phyloP scores from a whole-genome alignment of 53 echinoderm and acorn worm species.

The Echinometra lucunter region DNA sequence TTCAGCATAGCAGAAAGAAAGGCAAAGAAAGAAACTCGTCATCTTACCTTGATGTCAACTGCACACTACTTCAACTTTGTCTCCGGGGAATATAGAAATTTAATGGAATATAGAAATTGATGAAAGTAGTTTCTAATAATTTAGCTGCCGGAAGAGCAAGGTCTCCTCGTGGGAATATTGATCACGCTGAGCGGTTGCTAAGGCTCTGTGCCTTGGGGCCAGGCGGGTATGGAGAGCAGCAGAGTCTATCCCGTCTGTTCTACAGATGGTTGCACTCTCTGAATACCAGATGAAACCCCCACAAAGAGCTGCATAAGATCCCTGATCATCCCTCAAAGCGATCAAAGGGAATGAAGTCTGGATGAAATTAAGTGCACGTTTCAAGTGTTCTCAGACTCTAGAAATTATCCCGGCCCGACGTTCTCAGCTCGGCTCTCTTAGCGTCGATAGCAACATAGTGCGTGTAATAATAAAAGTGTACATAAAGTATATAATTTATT shows the following conservation, averaged over 20 bases:
- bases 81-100: not conserved
- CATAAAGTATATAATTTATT: too few species aligned
- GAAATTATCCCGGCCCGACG: too few species aligned
- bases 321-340: not conserved
- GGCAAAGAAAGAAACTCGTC: not conserved
- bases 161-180: not conserved
- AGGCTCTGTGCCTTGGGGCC: slow-evolving; percentile 8
- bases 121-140: not conserved
- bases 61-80: not conserved
- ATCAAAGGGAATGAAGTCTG: not conserved
- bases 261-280: not conserved
- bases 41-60: not conserved
- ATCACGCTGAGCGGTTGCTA: slow-evolving; percentile 27
- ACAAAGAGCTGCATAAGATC: not conserved
- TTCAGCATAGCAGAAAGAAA: not conserved
- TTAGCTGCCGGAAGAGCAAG: not conserved
- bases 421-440: not conserved
- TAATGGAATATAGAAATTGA: not conserved
- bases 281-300: not conserved
- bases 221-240: not conserved
- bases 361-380: slow-evolving; percentile 20
- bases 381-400: not conserved
- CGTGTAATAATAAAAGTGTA: too few species aligned
- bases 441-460: not conserved
- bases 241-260: not conserved